Percentiles rank a stretch among this genome's conserved stretches.
Conservation (phyloP, 2,888 invertebrate species). For the Phlogophora meticulosa region DNA sequence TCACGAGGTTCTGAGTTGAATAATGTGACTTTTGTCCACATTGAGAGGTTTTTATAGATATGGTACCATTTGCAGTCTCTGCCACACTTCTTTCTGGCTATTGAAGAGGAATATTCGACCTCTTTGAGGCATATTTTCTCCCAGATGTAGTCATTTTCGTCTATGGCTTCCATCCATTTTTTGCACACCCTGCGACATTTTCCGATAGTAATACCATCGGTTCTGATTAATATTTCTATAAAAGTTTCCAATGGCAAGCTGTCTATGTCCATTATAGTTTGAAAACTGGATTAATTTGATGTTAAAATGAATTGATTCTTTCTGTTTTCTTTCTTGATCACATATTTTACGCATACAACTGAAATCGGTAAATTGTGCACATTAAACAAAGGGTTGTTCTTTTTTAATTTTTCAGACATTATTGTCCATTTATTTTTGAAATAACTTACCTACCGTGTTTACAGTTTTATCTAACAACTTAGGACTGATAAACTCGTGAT, state of each 20-base stretch:
- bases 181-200: constrained; percentile 81
- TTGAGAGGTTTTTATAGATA: constrained; percentile 80
- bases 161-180: constrained; percentile 79
- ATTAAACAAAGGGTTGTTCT: neutral
- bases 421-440: constrained; percentile 4
- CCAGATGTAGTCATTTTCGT: constrained; percentile 79
- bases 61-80: constrained; percentile 80
- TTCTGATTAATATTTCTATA: constrained; percentile 77
- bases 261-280: constrained; percentile 67
- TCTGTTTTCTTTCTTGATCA: constrained; percentile 9
- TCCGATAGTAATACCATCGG: constrained; percentile 78
- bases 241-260: constrained; percentile 82
- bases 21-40: constrained; percentile 75
- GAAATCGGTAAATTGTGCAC: constrained; percentile 21
- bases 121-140: constrained; percentile 77
- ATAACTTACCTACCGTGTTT: constrained; percentile 65
- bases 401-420: neutral
- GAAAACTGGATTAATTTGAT: neutral
- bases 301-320: neutral
- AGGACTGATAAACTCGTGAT: constrained; percentile 75
- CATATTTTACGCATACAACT: constrained; percentile 32
- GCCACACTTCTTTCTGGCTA: constrained; percentile 81
- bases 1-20: constrained; percentile 73
- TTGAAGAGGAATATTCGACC: constrained; percentile 75
- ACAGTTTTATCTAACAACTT: constrained; percentile 67